Conservation (phyloP, 2,797 vertebrate genomes). For the Yasuhikotakia modesta region DNA sequence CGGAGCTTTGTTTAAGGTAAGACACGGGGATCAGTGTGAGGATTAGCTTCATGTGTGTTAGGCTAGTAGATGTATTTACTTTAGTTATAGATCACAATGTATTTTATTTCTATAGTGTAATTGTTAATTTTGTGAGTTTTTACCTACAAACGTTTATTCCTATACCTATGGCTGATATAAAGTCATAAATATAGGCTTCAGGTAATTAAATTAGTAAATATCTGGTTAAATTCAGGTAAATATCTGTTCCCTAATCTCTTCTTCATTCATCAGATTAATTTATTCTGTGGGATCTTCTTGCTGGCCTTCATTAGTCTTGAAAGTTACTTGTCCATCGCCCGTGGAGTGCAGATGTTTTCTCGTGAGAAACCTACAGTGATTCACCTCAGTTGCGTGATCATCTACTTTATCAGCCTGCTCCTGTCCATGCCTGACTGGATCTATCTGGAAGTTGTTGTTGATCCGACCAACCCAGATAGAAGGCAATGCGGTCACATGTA, state of each 20-base stretch:
- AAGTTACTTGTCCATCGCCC: conserved; percentile 88
- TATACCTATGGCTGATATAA: no score
- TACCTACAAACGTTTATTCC: no score
- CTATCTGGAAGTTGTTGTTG: conserved; percentile 71
- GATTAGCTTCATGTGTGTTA: background rate
- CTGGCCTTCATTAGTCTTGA: conserved; percentile 90
- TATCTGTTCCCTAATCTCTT: background rate
- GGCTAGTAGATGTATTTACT: conserved; percentile 55
- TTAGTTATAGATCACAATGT: no score
- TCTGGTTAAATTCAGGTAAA: no score
- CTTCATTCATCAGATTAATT: conserved; percentile 78
- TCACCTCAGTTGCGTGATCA: conserved; percentile 77
- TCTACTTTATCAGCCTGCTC: conserved; percentile 84
- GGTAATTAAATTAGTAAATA: no score
- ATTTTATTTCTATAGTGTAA: no score
- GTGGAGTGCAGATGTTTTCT: conserved; percentile 87
- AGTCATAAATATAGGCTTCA: no score
- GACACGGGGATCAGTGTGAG: background rate
- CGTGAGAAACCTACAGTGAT: conserved; percentile 79
- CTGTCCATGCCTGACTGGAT: conserved; percentile 85
- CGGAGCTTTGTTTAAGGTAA: conserved; percentile 82
- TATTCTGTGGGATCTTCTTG: conserved; percentile 92
- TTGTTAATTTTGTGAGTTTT: no score
- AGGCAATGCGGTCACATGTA: conserved; percentile 68
- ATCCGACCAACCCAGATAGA: conserved; percentile 56